Base-by-base conservation (phyloP, 2,888 invertebrate species). In the Monoplex corrugatus region DNA sequence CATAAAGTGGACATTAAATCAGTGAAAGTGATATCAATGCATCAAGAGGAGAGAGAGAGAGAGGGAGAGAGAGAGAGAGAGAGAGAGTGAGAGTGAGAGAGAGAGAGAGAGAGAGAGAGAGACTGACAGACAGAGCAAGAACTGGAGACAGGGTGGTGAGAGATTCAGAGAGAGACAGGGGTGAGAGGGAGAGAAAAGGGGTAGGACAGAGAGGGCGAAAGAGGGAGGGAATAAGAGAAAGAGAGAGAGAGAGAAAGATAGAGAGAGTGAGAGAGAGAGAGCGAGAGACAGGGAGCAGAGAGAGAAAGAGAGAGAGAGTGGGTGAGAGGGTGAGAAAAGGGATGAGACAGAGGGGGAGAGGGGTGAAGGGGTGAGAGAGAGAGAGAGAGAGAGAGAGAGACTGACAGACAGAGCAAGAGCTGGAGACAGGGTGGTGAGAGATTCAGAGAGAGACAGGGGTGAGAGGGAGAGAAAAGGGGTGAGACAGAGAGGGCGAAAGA, bases 221-320 rank as follows among this genome's bases (percentile, higher is more conserved):
- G 8, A n/a, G 8, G 13, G 6, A 28, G 68, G 28, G 6, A 68
- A 68, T 68, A 68, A n/a, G 5, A 28, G 13, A 13, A 68, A n/a
- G 28, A 68, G 28, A n/a, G 19, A 10, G 5, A 13, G 28, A 68
- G 28, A 28, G 28, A 28, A n/a, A 19, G 28, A 28, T 68, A 5
- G 5, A 5, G 19, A 5, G 8, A n/a, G 5, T 68, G 68, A n/a
- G 5, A 68, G 5, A 50, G 19, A 50, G 50, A 50, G 50, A 19
- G 8, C 50, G 19, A 19, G 8, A 19, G 50, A 32, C 19, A 40
- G 32, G 50, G 38, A 28, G 32, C 35, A 82, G 45, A 40, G 40
- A 82, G 80, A 50, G 40, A 78, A 50, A 80, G 82, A 87, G 23
- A 19, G 80, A n/a, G 50, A 45, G 45, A 82, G 80, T 80, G 28